Evolutionary conservation across 2,113 vertebrate species (phyloP), one percentile per base, ranked within the genome.

Genomic region (Psittacara wagleri): DNA sequence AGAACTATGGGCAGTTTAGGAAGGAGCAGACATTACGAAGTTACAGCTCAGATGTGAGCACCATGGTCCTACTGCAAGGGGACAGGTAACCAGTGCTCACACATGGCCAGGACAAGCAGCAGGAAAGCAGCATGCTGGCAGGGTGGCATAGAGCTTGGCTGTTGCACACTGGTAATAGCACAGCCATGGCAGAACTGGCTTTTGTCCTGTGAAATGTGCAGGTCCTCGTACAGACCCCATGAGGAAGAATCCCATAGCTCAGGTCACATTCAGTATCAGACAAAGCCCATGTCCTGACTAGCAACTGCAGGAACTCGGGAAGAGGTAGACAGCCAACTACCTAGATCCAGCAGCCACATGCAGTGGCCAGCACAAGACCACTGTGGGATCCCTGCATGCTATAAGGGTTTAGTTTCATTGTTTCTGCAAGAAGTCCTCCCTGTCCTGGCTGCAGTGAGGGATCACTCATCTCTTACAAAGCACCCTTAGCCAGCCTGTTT

Each of bases 261-360:
- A 76, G 44, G 7, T 70, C 33, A 24, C 35, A 25, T 5, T n/a
- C 66, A 31, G 27, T 10, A 55, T 8, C 55, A 16, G 31, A 35
- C 31, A 83, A 20, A 75, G 51, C 43, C 49, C 8, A 0, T 4
- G 11, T n/a, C 14, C 43, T 15, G 15, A 62, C 9, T 1, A 5
- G 29, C 69, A 28, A 29, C 37, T 2, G 20, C 52, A 73, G 39
- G 39, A 64, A n/a, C 10, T 49, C 10, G 25, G 64, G 82, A 79
- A 59, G 46, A 73, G 10, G n/a, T 8, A 51, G 27, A 62, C 9
- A 35, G 20, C 10, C 70, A n/a, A 7, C 35, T 28, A n/a, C 33
- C 11, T 18, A 25, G 33, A 49, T 24, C 25, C 69, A 81, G 73
- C 41, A 70, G 67, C 29, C 15, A 4, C 1, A 5, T 25, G 12